Base-by-base conservation (phyloP, 2,113 vertebrate species). In the Acanthochromis polyacanthus region DNA sequence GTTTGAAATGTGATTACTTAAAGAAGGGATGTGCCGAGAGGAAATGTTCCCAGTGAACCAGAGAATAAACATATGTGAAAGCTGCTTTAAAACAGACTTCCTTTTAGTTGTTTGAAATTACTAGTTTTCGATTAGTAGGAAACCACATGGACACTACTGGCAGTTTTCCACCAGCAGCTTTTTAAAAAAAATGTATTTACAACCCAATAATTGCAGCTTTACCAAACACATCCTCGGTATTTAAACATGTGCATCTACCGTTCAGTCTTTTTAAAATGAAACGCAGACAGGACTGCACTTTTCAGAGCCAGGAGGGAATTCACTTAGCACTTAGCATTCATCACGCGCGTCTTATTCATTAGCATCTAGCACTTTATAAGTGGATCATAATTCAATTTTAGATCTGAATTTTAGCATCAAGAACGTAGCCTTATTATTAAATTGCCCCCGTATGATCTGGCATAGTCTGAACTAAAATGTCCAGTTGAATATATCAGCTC, bases 271-370 rank as follows among this genome's bases (percentile, higher is more conserved):
- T 63, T 73, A 51, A 56, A 81, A 81, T 80, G 14, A 83, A 59
- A 67, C 17, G 78, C 59, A 56, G 70, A 32, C 61, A 79, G 45
- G 73, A 36, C 56, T 52, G 22, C 57, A 73, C 58, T 77, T 80
- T 70, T 19, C 71, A 66, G 43, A 82, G 78, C 75, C 57, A 50
- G 46, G 40, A 74, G 65, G 78, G 51, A 67, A 81, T 85, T 73
- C 70, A 65, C 58, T 59, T 67, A 62, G 25, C 45, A 75, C 58
- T 59, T 67, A 62, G 30, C 38, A 75, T 86, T 84, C 57, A 80
- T 77, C 78, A 71, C 50, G 66, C 70, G 50, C 82, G 20, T 78
- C 63, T 52, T 67, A 75, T 82, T 80, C 66, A 89, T 88, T 80
- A 82, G 28, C 62, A 71, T 76, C 56, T 25, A 19, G 20, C 6